phyloP scores from a whole-genome alignment of 2,797 vertebrate species.

The Amblyopsis hoosieri region DNA sequence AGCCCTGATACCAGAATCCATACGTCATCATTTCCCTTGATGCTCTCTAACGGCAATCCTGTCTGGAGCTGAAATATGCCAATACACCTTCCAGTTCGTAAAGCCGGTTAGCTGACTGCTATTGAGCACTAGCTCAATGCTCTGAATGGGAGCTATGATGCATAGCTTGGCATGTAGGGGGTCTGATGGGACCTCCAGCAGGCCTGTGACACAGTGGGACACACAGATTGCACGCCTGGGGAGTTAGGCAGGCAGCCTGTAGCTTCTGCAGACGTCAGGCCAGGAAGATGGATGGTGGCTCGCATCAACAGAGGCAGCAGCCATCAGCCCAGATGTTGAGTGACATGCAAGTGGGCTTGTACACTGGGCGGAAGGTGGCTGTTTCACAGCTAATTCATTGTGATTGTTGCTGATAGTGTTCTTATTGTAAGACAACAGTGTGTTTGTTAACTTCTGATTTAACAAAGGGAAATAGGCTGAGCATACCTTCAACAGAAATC shows the following conservation, averaged over 20 bases:
- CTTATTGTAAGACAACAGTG: no score
- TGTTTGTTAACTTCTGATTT: no score
- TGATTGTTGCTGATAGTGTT: no score
- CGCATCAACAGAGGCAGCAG: conserved; percentile 31
- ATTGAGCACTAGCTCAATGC: conserved; percentile 56
- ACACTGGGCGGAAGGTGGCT: conserved; percentile 5
- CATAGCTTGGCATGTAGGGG: conserved; percentile 24
- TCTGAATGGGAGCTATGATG: conserved; percentile 43
- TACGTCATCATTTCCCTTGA: conserved; percentile 30
- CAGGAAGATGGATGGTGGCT: conserved; percentile 55
- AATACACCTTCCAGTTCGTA: conserved; percentile 33
- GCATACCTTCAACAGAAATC: no score
- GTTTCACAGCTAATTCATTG: conserved; percentile 6
- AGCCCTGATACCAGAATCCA: conserved; percentile 9
- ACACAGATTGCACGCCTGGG: conserved; percentile 3
- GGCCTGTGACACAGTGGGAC: conserved; percentile 29
- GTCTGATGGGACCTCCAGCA: conserved; percentile 36
- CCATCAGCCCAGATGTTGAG: conserved; percentile 61
- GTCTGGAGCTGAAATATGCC: conserved; percentile 40
- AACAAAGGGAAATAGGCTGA: no score
- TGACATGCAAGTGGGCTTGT: conserved; percentile 15
- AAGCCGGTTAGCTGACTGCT: conserved; percentile 33
- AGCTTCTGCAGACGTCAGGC: conserved; percentile 33
- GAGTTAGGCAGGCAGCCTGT: conserved; percentile 21
- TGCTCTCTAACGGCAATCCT: conserved; percentile 20